Evolutionary conservation across 2,888 invertebrate genomes (phyloP), one percentile per base, ranked within the genome.

Genomic region (Hemithea aestivaria): DNA sequence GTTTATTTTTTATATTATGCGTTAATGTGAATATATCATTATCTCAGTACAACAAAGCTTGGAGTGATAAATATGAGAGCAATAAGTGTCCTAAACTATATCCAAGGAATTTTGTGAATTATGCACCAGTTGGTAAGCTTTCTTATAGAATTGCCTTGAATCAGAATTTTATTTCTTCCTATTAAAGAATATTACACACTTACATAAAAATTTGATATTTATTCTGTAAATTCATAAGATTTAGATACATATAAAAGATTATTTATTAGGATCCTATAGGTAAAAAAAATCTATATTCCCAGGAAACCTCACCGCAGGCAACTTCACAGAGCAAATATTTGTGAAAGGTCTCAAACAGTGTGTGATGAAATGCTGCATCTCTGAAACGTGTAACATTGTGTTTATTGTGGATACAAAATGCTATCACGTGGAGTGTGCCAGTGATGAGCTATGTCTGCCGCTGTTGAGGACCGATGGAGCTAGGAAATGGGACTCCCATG

Each of bases 361-460:
- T 84, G 88, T 93, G 40, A 82, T 89, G 73, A 82, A 90, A 58
- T 93, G 94, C 78, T 91, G 94, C 73, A 58, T 88, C 30, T 73
- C 91, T 50, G 79, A 90, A 32, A 77, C 83, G 1, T 96, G 96
- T 69, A 93, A 96, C 72, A 91, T 95, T 46, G 94, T 93, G 2
- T 91, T 96, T 64, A 91, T 94, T 73, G 91, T 90, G 53, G 92
- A 94, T 59, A 77, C 88, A 10, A 91, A 91, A 45, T 96, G 96
- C 67, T 96, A 91, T 66, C 93, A 94, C 73, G 90, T 95, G 9
- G 89, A 90, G 41, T 95, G 95, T 73, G 83, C 76, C 3, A 92
- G 87, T 54, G 91, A 93, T 62, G 92, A 93, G 60, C 76, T 91
- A 20, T 95, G 95, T 58, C 61, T 92, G 47, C 95, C 95, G 0